Evolutionary conservation across 2,797 vertebrate species (phyloP).

Genomic region (Trematomus bernacchii): DNA sequence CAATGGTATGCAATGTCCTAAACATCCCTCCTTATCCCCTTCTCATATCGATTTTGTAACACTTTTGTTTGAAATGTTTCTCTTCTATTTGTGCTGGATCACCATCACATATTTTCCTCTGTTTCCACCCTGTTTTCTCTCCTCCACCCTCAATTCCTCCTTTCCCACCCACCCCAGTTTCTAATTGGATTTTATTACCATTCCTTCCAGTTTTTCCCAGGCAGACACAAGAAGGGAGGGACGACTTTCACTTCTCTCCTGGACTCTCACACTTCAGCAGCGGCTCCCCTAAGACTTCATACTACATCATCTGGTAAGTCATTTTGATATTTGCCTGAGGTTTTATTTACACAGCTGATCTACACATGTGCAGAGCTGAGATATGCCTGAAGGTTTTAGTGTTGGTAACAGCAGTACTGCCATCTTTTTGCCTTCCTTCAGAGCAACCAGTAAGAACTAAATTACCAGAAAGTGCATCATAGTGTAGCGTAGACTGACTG

Average conservation of each 20-base stretch:
- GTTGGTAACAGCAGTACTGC: neutral
- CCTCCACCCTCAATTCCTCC: slow-evolving; percentile 57
- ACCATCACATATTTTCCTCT: slow-evolving; percentile 68
- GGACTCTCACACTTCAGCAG: slow-evolving; percentile 11
- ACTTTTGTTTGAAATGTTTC: slow-evolving; percentile 28
- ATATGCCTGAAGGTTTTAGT: neutral
- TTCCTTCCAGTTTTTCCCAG: slow-evolving; percentile 78
- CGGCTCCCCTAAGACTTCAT: slow-evolving; percentile 34
- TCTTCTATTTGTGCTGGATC: slow-evolving; percentile 63
- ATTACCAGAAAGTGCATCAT: neutral
- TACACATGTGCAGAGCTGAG: neutral
- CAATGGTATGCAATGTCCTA: slow-evolving; percentile 59
- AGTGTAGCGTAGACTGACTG: neutral
- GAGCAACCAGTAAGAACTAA: neutral
- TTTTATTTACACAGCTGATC: slow-evolving; percentile 1
- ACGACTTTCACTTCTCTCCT: slow-evolving; percentile 43
- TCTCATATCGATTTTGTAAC: slow-evolving; percentile 13
- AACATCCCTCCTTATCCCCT: slow-evolving; percentile 30
- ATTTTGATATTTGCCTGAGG: slow-evolving; percentile 4
- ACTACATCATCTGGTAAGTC: slow-evolving; percentile 63
- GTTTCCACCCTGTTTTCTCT: slow-evolving; percentile 48
- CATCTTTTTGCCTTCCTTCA: neutral
- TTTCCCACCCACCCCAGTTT: slow-evolving; percentile 61
- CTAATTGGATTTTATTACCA: slow-evolving; percentile 81
- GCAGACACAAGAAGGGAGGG: slow-evolving; percentile 56